Conservation (phyloP, 2,113 vertebrate species). For the Fulica atra region DNA sequence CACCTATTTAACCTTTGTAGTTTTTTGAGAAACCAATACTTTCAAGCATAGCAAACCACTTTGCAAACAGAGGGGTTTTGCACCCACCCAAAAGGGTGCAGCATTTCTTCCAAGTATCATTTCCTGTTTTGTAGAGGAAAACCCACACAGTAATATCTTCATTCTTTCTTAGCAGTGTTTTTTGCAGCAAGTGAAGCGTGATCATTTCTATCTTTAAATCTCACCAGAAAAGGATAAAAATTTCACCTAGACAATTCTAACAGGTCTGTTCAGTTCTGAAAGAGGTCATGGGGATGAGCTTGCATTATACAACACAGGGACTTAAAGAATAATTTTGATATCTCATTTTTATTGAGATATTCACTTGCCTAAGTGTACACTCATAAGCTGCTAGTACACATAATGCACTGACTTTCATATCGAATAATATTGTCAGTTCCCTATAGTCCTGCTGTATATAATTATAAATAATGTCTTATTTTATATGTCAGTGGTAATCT, state of each 20-base stretch:
- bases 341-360: neutral
- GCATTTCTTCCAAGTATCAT: neutral
- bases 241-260: neutral
- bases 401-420: neutral
- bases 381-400: neutral
- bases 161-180: neutral
- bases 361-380: neutral
- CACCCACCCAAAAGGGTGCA: neutral
- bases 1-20: neutral
- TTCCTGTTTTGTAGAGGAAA: neutral
- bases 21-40: neutral
- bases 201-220: neutral
- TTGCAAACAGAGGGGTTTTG: neutral
- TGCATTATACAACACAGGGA: neutral
- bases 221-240: neutral
- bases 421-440: neutral
- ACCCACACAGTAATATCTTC: neutral
- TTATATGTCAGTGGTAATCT: neutral
- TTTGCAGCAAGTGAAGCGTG: neutral
- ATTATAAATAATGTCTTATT: neutral
- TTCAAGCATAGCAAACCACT: neutral
- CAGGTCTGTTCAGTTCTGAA: neutral
- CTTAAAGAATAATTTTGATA: neutral
- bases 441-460: neutral
- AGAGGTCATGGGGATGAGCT: neutral